Conservation (phyloP, 2,113 vertebrate species). For the Pelodiscus sinensis region DNA sequence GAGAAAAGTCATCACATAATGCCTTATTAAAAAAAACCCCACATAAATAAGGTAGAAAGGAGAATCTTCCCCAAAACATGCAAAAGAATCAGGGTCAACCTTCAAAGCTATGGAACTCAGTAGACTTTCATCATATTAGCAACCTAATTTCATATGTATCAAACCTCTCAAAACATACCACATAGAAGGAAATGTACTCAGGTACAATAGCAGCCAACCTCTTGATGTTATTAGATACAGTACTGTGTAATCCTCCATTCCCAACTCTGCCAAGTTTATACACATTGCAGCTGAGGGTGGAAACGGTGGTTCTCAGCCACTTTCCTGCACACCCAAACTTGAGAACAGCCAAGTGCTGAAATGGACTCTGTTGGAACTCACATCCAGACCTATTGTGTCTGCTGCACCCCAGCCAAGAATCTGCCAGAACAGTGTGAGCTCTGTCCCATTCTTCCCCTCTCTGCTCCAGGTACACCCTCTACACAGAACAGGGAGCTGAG, state of each 20-base stretch:
- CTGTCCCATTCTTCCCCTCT: not conserved
- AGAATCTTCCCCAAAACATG: not conserved
- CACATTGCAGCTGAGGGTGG: not conserved
- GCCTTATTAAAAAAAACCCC: not conserved
- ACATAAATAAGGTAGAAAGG: not conserved
- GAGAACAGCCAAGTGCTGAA: not conserved
- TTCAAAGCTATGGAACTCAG: not conserved
- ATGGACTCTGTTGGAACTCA: not conserved
- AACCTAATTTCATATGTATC: conserved; percentile 15
- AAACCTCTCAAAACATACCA: conserved; percentile 32
- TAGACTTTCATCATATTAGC: conserved; percentile 21
- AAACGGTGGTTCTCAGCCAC: not conserved
- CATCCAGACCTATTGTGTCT: not conserved
- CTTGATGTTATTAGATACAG: not conserved
- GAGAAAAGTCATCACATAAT: not conserved
- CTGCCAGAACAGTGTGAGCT: not conserved
- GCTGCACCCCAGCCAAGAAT: not conserved
- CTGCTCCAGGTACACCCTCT: not conserved
- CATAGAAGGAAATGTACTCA: conserved; percentile 33
- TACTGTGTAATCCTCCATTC: not conserved
- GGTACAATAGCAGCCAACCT: conserved; percentile 36
- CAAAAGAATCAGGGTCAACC: conserved; percentile 15
- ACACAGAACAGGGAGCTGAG: not conserved
- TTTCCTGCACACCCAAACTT: not conserved
- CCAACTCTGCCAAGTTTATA: not conserved